Conservation (phyloP, 2,113 vertebrate species). For the Sinocyclocheilus anshuiensis region DNA sequence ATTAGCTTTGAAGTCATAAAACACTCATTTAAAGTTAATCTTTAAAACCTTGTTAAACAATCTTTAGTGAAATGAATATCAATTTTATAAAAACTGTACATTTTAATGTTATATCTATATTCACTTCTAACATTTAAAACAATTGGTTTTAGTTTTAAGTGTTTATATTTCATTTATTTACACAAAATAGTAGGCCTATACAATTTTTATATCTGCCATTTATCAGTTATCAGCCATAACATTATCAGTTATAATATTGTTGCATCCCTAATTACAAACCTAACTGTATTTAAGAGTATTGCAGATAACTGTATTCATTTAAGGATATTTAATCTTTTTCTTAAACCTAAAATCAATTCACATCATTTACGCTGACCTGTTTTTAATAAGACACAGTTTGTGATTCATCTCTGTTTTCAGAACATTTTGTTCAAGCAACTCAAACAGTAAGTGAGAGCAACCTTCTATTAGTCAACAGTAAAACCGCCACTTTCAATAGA, state of each 20-base stretch:
- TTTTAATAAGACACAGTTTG: conserved; percentile 2
- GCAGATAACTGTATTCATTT: too few relatives aligned
- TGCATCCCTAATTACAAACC: background rate
- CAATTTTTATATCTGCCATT: background rate
- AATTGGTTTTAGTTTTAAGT: background rate
- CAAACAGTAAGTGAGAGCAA: background rate
- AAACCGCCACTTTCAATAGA: conserved; percentile 13
- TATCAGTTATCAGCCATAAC: background rate
- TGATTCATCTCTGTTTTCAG: conserved; percentile 15
- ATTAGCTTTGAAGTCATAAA: too few relatives aligned
- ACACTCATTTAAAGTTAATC: background rate
- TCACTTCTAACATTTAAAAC: background rate
- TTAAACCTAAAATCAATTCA: conserved; percentile 1
- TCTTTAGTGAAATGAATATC: background rate
- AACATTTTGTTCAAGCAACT: conserved; percentile 35
- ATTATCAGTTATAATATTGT: background rate
- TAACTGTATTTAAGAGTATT: background rate
- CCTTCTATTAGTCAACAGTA: conserved; percentile 10
- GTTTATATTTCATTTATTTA: background rate
- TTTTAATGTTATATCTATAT: background rate
- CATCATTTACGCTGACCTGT: background rate
- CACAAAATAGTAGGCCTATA: too few relatives aligned
- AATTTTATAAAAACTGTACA: background rate
- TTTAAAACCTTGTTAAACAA: background rate
- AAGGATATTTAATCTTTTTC: too few relatives aligned